Base-by-base conservation (phyloP, 2,888 invertebrate genomes). In the Pycnomerus fuliginosus region DNA sequence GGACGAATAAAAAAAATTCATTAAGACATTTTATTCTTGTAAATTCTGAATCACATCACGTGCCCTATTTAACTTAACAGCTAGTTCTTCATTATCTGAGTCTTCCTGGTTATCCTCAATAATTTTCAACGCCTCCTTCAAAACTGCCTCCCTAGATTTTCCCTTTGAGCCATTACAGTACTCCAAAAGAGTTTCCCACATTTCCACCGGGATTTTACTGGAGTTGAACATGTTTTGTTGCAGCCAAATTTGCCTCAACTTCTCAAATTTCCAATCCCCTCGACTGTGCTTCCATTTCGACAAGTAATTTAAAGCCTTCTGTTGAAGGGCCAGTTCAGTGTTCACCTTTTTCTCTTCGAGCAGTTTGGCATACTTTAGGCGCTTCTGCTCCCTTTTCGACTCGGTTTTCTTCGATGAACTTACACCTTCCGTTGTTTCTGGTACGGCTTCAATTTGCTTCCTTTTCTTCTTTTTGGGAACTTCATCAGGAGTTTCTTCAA, bases 231-330 rank as follows among this genome's bases (percentile, higher is more conserved):
- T 79, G 58, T 85, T 78, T 51, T 84, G 82, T 53, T 80, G 81
- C 33, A 90, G 72, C 79, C 87, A 88, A n/a, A 83, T 79, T 72
- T 90, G 90, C 46, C 81, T 80, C 1, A 83, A 69, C 69, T 90
- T 90, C 69, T 85, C 85, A 65, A 90, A 90, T 68, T 87, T 90
- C 90, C 90, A 90, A 56, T 84, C 79, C 28, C 70, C 71, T 51
- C 72, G 77, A 46, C 80, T 76, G 62, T 85, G 76, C 67, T 87
- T 84, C 89, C 90, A 90, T 60, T 83, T 79, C 1, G 80, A 80
- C 34, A 88, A 65, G 63, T 88, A 88, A 60, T 75, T 81, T 11
- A 83, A 71, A 44, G 82, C 83, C 45, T 81, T 80, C 28, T 78
- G 70, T 55, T 80, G 80, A 7, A 80, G 74, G 38, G 78, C 77